Evolutionary conservation across 1,140 invertebrate genomes (phyloP), one percentile per base, ranked within the genome.

Genomic region (Drosophila lacertosa): DNA sequence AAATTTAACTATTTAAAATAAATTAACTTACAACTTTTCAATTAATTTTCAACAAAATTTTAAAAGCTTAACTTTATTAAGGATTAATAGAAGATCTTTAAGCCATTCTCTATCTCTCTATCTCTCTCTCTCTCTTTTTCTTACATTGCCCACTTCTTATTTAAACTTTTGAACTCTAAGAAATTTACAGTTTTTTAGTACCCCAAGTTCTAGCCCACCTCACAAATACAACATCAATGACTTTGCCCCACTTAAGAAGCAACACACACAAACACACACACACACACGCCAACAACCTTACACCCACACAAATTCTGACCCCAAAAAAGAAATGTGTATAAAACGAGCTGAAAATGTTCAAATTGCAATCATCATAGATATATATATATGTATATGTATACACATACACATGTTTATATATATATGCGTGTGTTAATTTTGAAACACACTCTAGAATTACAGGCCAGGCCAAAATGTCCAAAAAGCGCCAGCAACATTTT

Each of bases 391-490:
- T 58, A 35, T 45, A 22, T 44, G 22, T n/a, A 10, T 45, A 26
- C 7, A 26, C 22, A 32, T 71, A n/a, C 57, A 2, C 57, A 9
- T 39, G 2, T 66, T 22, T 75, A 15, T 58, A 9, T 37, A 9
- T 72, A 40, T 62, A 35, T 53, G 37, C 35, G 16, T 63, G 60
- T 48, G 40, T 67, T 77, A 45, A 39, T 80, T 75, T 79, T 58
- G 62, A 81, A 80, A 81, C 22, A 50, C 26, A 44, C 70, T 86
- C 81, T 86, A 86, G 81, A 86, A 86, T 88, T 86, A 86, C 81
- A 84, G 53, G 37, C 67, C 67, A 70, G 79, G 73, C 81, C 69
- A 65, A 81, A 62, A 86, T 86, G 73, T 86, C 82, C 81, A 88
- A 82, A 86, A 86, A 88, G 62, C 72, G 79, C 55, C 71, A 67